phyloP scores from a whole-genome alignment of 2,888 invertebrate species.

The Eristalinus sepulchralis region DNA sequence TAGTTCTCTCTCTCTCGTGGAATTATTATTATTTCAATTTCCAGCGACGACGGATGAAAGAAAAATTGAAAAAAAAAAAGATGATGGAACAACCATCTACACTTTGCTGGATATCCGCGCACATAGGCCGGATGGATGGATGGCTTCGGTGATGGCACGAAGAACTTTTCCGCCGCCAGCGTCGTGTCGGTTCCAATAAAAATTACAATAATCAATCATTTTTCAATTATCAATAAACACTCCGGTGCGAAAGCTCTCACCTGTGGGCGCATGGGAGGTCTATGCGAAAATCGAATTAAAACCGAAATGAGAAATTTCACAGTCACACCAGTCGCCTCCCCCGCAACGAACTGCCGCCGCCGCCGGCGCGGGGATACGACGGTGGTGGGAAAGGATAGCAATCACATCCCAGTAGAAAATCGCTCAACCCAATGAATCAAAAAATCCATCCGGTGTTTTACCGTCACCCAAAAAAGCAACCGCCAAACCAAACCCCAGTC shows the following conservation, averaged over 20 bases:
- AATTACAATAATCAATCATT: constrained; percentile 37
- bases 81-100: background rate
- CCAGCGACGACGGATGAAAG: background rate
- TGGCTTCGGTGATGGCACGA: background rate
- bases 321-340: background rate
- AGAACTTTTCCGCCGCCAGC: background rate
- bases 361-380: background rate
- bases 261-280: background rate
- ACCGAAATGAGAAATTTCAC: constrained; percentile 13
- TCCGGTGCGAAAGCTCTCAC: constrained; percentile 32
- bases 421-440: constrained; percentile 44
- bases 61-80: constrained; percentile 4
- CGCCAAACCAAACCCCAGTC: background rate
- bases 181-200: background rate
- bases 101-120: background rate
- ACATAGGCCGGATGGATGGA: background rate
- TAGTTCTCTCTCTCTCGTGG: constrained; percentile 19
- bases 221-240: constrained; percentile 48
- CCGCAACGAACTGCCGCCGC: background rate
- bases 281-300: constrained; percentile 31
- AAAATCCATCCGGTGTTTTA: constrained; percentile 46
- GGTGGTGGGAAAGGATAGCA: background rate
- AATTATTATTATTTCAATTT: constrained; percentile 46
- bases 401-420: constrained; percentile 38
- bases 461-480: background rate